Evolutionary conservation across 2,113 vertebrate genomes (phyloP).

Genomic region (Erpornis zantholeuca): DNA sequence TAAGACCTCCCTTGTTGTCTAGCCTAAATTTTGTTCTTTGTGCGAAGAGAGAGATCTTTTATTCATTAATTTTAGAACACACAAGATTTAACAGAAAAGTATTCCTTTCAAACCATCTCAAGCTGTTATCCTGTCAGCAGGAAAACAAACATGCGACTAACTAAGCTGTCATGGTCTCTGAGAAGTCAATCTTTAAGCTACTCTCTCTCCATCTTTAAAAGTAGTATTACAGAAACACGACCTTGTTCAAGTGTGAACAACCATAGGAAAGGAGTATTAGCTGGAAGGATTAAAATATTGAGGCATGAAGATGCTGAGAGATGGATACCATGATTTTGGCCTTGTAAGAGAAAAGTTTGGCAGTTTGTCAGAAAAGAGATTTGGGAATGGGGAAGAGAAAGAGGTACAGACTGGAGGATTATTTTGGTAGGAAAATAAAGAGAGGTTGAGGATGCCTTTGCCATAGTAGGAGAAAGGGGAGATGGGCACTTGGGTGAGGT

Average conservation of each 20-base stretch:
- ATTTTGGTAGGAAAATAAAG: background rate
- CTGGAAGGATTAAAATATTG: background rate
- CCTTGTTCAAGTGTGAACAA: background rate
- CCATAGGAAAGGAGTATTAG: background rate
- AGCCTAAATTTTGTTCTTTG: background rate
- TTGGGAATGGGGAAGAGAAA: background rate
- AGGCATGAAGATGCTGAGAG: background rate
- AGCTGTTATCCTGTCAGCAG: background rate
- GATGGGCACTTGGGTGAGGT: background rate
- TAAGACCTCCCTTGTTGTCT: background rate
- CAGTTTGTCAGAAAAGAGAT: background rate
- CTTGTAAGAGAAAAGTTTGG: background rate
- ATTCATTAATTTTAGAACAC: background rate
- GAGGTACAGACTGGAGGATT: background rate
- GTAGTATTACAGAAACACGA: background rate
- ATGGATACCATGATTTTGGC: background rate
- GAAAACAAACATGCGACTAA: background rate
- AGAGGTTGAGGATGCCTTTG: background rate
- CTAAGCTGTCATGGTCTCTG: background rate
- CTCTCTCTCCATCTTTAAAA: background rate
- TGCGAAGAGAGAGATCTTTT: background rate
- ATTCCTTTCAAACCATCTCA: background rate
- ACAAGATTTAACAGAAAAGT: background rate
- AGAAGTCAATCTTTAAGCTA: background rate
- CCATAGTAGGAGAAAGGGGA: background rate